phyloP scores from a whole-genome alignment of 1,140 invertebrate genomes.

The Drosophila leontia region DNA sequence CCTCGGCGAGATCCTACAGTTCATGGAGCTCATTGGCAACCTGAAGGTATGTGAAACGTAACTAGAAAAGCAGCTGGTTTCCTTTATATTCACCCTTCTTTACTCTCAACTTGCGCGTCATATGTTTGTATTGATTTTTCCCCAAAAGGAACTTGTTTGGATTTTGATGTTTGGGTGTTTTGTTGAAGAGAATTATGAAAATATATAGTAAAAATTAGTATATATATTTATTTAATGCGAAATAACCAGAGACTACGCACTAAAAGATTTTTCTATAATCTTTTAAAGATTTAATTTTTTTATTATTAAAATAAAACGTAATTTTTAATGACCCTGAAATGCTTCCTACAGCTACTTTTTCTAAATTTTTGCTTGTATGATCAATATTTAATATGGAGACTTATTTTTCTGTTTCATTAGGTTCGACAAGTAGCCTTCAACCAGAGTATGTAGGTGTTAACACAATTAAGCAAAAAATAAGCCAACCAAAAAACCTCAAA shows the following conservation, averaged over 20 bases:
- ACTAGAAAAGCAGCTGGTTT: constrained; percentile 25
- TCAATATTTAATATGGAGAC: background rate
- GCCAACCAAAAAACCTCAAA: constrained; percentile 1
- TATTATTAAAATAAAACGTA: background rate
- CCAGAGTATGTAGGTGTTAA: constrained; percentile 6
- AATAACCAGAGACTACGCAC: background rate
- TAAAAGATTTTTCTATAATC: background rate
- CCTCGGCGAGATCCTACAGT: constrained; percentile 76
- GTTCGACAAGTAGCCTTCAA: constrained; percentile 1
- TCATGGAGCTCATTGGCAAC: constrained; percentile 83
- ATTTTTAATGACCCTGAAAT: background rate
- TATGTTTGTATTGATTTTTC: constrained; percentile 70
- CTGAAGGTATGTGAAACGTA: constrained; percentile 67
- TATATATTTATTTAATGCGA: background rate
- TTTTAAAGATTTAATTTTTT: background rate
- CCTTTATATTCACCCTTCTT: background rate
- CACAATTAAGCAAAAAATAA: constrained; percentile 8
- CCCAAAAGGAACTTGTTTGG: constrained; percentile 22
- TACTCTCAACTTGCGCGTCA: constrained; percentile 6
- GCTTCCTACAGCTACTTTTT: background rate
- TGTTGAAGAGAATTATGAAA: background rate
- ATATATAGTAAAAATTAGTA: too few relatives aligned
- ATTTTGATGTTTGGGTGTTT: background rate
- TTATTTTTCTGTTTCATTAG: constrained; percentile 1
- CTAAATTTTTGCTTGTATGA: background rate